Base-by-base conservation (phyloP, 1,140 invertebrate species). In the Sycobia sp. region DNA sequence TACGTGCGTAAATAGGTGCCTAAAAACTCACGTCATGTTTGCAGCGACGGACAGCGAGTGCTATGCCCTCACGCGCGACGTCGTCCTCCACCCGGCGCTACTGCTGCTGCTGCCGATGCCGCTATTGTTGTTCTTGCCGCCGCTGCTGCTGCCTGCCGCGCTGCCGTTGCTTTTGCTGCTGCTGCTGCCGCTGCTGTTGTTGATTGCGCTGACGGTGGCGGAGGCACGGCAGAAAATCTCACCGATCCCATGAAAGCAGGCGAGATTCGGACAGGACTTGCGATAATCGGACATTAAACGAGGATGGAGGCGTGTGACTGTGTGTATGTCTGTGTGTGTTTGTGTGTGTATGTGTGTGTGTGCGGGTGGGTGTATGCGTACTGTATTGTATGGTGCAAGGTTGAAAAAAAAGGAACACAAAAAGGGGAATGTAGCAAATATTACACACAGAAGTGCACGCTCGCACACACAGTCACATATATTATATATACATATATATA, bases 21-120 rank as follows among this genome's bases (percentile, higher is more conserved):
- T n/a, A n/a, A n/a, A n/a, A n/a, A 80, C 78, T 82, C 67, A 82
- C 80, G 65, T 80, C 80, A 82, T 82, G 76, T 75, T 78, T 73
- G 75, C 73, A 68, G 74, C 67, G 67, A 72, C 71, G 69, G 73
- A 71, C 60, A 73, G 74, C 74, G 73, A 74, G 73, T 76, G 79
- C 78, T 82, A 79, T 75, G 76, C 69, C 73, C 73, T 82, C 78
- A 76, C 74, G 75, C 77, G 29, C 43, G 51, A 38, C 32, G 51
- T 55, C 39, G 23, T 44, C 20, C 14, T 44, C 18, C 22, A 4
- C 43, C 22, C 13, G 23, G 2, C 18, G 13, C 11, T 29, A 36
- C 10, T 23, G 36, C 22, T 41, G 27, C 23, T 44, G 27, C 34
- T 50, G 46, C 34, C 51, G 55, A 8, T 57, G 47, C 25, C 20